phyloP scores from a whole-genome alignment of 2,888 invertebrate species.

The Erynnis tages region DNA sequence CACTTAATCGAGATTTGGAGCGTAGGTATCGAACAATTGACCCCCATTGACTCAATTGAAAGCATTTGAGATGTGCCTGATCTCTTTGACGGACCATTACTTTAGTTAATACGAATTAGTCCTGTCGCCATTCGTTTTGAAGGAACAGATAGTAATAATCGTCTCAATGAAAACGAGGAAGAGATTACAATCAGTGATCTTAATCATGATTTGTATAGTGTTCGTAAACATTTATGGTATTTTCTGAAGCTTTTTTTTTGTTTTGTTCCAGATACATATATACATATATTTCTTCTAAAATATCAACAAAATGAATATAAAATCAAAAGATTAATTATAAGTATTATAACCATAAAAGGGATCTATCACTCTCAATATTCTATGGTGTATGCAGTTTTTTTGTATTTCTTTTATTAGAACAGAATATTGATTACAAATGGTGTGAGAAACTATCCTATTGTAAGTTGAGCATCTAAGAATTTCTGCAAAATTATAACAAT shows the following conservation, averaged over 20 bases:
- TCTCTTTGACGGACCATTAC: slow-evolving; percentile 52
- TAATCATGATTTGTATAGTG: slow-evolving; percentile 5
- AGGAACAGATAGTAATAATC: slow-evolving; percentile 15
- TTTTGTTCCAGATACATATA: too few relatives aligned
- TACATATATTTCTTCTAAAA: too few relatives aligned
- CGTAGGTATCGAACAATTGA: slow-evolving; percentile 50
- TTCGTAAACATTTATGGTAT: neutral
- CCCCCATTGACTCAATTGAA: slow-evolving; percentile 59
- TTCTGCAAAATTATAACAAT: too few relatives aligned
- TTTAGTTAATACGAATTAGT: slow-evolving; percentile 45
- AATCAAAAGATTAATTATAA: too few relatives aligned
- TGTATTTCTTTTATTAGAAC: too few relatives aligned
- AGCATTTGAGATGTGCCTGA: slow-evolving; percentile 52
- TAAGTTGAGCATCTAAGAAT: too few relatives aligned
- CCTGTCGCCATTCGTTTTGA: slow-evolving; percentile 23
- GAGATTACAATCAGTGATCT: slow-evolving; percentile 9
- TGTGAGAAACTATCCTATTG: too few relatives aligned
- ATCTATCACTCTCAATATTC: too few relatives aligned
- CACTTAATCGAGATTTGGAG: slow-evolving; percentile 19
- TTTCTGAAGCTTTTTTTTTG: too few relatives aligned
- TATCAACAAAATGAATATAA: too few relatives aligned
- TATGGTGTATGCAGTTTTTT: too few relatives aligned
- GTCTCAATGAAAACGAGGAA: slow-evolving; percentile 7
- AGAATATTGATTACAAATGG: neutral
- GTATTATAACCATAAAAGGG: too few relatives aligned